Evolutionary conservation across 2,888 invertebrate species (phyloP).

Genomic region (Galerucella pusilla): DNA sequence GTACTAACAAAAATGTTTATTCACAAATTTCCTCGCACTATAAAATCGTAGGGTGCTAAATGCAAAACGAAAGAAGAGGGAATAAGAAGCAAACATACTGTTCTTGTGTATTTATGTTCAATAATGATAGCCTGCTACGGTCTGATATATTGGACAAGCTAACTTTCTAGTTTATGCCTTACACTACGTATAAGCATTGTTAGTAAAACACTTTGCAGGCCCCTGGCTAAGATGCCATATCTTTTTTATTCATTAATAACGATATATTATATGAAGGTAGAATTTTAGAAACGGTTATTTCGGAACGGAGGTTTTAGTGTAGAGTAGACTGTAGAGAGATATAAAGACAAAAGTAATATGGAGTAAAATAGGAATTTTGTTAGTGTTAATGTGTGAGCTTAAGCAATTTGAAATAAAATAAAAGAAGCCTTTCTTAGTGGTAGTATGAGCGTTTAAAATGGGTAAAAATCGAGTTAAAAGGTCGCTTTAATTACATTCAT

Average conservation of each 20-base stretch:
- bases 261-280: slow-evolving; percentile 4
- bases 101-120: slow-evolving; percentile 62
- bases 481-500: no score
- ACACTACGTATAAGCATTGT: slow-evolving; percentile 56
- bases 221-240: slow-evolving; percentile 59
- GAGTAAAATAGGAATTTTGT: no score
- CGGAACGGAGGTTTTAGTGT: background rate
- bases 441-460: no score
- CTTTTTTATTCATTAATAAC: slow-evolving; percentile 50
- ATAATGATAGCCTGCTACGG: slow-evolving; percentile 63
- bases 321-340: background rate
- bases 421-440: no score
- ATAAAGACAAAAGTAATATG: no score
- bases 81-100: slow-evolving; percentile 45
- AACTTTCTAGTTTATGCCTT: slow-evolving; percentile 60
- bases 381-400: no score
- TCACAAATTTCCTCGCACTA: background rate
- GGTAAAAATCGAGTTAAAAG: no score
- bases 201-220: slow-evolving; percentile 62
- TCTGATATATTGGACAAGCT: slow-evolving; percentile 63
- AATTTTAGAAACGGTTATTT: background rate
- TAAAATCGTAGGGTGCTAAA: slow-evolving; percentile 24
- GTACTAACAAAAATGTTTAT: background rate
- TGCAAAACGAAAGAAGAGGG: slow-evolving; percentile 25
- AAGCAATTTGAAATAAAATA: no score